These are phyloP conservation scores for Anhinga rufa DNA, from an alignment of 2,113 vertebrate genomes.

Conservation along the genomic window DNA sequence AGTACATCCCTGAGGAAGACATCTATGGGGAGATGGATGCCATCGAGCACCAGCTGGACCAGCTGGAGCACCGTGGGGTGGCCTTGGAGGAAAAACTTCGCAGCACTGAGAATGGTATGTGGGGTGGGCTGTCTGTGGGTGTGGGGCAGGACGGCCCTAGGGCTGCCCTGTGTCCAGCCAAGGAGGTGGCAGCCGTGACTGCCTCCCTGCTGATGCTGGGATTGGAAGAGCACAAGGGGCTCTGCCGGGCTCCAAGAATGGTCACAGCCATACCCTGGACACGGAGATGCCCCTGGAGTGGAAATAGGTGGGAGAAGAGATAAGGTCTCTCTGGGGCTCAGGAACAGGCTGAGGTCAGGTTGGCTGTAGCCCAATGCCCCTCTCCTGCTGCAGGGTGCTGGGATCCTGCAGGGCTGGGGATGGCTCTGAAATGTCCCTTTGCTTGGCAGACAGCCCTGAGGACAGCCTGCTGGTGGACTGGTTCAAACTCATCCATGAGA, in stretches of 20 bases:
- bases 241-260: not conserved
- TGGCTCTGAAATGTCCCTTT: not conserved
- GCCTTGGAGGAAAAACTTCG: conserved; percentile 84
- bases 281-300: not conserved
- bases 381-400: not conserved
- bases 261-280: not conserved
- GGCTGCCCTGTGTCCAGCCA: not conserved
- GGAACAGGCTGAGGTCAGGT: not conserved
- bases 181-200: not conserved
- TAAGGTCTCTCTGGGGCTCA: not conserved
- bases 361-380: not conserved
- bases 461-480: conserved; percentile 86
- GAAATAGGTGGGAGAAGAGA: not conserved
- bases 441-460: conserved; percentile 78
- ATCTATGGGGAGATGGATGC: conserved; percentile 81
- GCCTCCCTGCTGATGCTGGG: not conserved
- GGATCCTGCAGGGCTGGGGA: not conserved
- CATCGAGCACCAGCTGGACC: conserved; percentile 80
- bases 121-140: not conserved
- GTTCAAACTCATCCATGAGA: conserved; percentile 89
- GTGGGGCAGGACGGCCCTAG: not conserved
- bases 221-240: not conserved
- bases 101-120: conserved; percentile 73
- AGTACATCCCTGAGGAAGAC: conserved; percentile 78
- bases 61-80: conserved; percentile 83